Evolutionary conservation across 2,113 vertebrate genomes (phyloP).

Genomic region (Epinephelus lanceolatus): DNA sequence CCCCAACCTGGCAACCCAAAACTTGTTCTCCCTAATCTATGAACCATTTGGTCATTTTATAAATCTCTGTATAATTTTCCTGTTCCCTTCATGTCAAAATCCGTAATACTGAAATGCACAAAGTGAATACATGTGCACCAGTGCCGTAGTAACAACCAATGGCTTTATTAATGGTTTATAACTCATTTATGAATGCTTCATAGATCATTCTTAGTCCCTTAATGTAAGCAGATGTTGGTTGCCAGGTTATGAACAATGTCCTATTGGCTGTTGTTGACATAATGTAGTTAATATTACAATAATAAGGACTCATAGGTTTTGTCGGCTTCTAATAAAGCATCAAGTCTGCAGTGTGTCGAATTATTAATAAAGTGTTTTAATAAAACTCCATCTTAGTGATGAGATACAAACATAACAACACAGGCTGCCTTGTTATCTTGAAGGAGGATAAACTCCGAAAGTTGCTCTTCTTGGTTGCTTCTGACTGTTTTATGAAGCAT

Average conservation of each 20-base stretch:
- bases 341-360: not conserved
- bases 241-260: not conserved
- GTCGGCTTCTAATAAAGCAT: not conserved
- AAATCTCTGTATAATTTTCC: not conserved
- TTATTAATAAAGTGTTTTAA: too few species aligned
- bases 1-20: constrained; percentile 8
- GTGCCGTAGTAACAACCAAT: not conserved
- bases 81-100: constrained; percentile 1
- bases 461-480: not conserved
- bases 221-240: not conserved
- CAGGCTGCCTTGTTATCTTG: not conserved
- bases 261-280: not conserved
- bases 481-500: not conserved
- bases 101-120: not conserved
- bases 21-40: not conserved
- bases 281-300: not conserved
- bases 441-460: not conserved
- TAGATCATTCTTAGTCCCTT: not conserved
- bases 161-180: not conserved
- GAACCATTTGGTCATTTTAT: not conserved
- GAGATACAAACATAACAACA: not conserved
- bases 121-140: constrained; percentile 18
- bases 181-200: not conserved
- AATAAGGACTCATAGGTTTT: not conserved
- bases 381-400: not conserved